Base-by-base conservation (phyloP, 2,888 invertebrate species). In the Athripsodes cinereus region DNA sequence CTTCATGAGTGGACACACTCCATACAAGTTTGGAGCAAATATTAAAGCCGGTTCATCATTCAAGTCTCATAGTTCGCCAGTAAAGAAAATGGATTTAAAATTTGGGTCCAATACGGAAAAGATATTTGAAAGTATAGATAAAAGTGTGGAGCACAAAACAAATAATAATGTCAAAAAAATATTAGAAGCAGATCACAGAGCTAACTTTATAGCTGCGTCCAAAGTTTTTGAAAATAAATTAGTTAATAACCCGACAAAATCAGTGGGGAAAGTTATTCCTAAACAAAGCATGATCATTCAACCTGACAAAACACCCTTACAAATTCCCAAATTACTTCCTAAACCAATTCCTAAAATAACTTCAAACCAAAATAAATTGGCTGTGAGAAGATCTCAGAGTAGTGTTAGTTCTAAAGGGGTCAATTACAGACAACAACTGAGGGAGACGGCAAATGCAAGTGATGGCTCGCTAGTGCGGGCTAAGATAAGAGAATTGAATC, bases 251-350 rank as follows among this genome's bases (percentile, higher is more conserved):
- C n/a, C 22, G 10, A 16, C 21, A 6, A 56, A 55, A 55, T 26
- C 22, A 2, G 50, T 50, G 1, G 56, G 47, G n/a, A 63, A 61
- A 59, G 73, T 72, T 47, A 66, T 76, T 56, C 75, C 75, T 67
- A 74, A 73, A 66, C 75, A 75, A 53, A 75, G 74, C 70, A 71
- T 74, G 34, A 22, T 53, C 11, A 78, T 79, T 60, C 60, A 73
- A 46, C 77, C 78, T 67, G 75, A 74, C 67, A 76, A 74, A 66
- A 74, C 75, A 8, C 64, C 64, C 1, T 69, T 79, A 65, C 78
- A 79, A 71, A 78, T 79, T 73, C 79, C 79, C 70, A 78, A 78
- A 67, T 64, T 79, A 52, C 66, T 70, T 34, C 78, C 78, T 64
- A 78, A 75, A 65, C 79, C 79, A 1, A 70, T 79, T 66, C 79